A percentile compares a stretch with the other conserved stretches of the same genome.
These are phyloP conservation scores for Argyresthia albistria DNA, from an alignment of 2,888 invertebrate genomes.

Conservation along the genomic window DNA sequence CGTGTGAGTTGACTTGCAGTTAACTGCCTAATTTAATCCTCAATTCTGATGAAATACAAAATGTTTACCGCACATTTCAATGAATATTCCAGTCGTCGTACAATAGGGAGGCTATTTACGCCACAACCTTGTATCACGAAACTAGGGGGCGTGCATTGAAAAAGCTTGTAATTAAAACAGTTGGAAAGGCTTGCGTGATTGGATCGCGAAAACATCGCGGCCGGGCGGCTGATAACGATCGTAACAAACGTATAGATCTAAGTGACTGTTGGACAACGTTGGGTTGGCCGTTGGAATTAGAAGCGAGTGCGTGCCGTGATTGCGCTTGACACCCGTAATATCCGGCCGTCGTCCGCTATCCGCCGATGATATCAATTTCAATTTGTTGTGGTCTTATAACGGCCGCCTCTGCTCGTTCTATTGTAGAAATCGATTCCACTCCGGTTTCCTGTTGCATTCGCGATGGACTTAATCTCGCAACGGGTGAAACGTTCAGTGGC, in stretches of 20 bases:
- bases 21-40: too few relatives aligned
- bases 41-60: too few relatives aligned
- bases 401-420: conserved; percentile 55
- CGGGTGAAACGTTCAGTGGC: conserved; percentile 38
- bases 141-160: neutral
- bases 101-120: neutral
- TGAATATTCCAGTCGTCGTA: neutral
- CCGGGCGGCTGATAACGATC: neutral
- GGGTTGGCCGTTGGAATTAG: conserved; percentile 11
- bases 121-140: neutral
- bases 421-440: conserved; percentile 62
- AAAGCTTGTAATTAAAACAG: conserved; percentile 2
- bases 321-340: conserved; percentile 67
- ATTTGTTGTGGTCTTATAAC: conserved; percentile 65
- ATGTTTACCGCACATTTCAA: too few relatives aligned
- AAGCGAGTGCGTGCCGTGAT: conserved; percentile 45
- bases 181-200: neutral
- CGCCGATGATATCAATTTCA: conserved; percentile 70
- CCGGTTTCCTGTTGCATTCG: conserved; percentile 63
- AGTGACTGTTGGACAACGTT: conserved; percentile 28
- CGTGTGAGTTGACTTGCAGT: too few relatives aligned
- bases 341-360: conserved; percentile 55
- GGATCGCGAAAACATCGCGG: neutral
- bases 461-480: conserved; percentile 55
- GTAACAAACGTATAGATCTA: conserved; percentile 19